These are phyloP conservation scores for Archegozetes longisetosus DNA, from an alignment of 1,140 invertebrate species.

Conservation along the genomic window DNA sequence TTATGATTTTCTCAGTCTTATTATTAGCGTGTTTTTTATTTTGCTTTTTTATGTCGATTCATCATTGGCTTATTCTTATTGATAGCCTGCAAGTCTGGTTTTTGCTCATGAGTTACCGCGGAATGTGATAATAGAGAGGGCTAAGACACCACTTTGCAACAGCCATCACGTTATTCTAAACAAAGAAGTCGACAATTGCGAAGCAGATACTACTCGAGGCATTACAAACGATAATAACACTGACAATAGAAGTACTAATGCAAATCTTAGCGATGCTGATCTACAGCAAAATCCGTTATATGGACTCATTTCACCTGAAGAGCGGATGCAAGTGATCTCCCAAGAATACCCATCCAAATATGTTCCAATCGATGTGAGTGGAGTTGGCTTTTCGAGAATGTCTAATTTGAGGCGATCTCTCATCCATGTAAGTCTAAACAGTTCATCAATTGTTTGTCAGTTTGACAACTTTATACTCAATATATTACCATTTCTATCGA, in stretches of 20 bases:
- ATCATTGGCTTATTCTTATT: too few species aligned
- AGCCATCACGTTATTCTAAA: neutral
- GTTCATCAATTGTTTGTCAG: too few species aligned
- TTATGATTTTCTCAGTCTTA: too few species aligned
- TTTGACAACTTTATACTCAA: too few species aligned
- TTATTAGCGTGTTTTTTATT: too few species aligned
- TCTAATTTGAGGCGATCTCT: constrained; percentile 60
- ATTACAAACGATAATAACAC: neutral
- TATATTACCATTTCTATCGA: too few species aligned
- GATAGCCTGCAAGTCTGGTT: neutral
- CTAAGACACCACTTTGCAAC: neutral
- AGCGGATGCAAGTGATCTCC: constrained; percentile 27
- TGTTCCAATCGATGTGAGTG: constrained; percentile 68
- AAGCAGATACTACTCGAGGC: neutral
- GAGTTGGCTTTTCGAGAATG: constrained; percentile 68
- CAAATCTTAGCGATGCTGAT: neutral
- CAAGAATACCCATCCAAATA: constrained; percentile 61
- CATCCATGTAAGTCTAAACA: constrained; percentile 41
- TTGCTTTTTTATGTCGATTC: too few species aligned
- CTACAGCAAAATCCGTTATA: neutral
- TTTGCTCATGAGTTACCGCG: neutral
- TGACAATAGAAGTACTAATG: neutral
- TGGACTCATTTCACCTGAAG: constrained; percentile 27
- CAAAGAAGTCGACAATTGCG: neutral
- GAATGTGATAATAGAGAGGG: neutral